These are phyloP conservation scores for Leptinotarsa haldemani DNA, from an alignment of 2,888 invertebrate genomes.

Conservation along the genomic window DNA sequence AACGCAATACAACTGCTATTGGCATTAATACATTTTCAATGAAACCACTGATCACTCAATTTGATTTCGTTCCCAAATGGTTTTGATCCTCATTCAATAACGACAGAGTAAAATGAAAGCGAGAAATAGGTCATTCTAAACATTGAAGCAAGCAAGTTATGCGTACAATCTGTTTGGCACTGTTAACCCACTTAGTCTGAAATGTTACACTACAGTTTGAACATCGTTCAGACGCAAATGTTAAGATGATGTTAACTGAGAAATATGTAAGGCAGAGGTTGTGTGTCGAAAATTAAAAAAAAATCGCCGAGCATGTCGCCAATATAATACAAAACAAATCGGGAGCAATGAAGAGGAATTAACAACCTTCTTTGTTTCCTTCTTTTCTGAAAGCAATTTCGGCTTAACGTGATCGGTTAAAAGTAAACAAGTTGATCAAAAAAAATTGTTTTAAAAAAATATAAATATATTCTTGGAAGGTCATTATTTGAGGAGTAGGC, in stretches of 20 bases:
- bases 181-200: slow-evolving; percentile 11
- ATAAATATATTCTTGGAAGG: no score
- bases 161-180: not conserved
- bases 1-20: no score
- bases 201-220: not conserved
- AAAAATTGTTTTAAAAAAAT: no score
- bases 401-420: no score
- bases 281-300: no score
- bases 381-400: no score
- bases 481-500: no score
- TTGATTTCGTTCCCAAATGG: not conserved
- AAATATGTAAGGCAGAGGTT: not conserved
- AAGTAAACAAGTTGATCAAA: no score
- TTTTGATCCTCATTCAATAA: slow-evolving; percentile 7
- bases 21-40: not conserved
- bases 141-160: not conserved
- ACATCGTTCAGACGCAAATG: slow-evolving; percentile 4
- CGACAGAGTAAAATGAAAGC: not conserved
- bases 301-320: no score
- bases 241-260: not conserved
- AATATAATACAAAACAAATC: no score
- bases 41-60: not conserved
- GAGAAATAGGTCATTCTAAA: slow-evolving; percentile 15
- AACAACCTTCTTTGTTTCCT: no score
- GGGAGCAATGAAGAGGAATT: no score